Base-by-base conservation (phyloP, 35 echinoderm and acorn worm species). In the Heliocidaris tuberculata region DNA sequence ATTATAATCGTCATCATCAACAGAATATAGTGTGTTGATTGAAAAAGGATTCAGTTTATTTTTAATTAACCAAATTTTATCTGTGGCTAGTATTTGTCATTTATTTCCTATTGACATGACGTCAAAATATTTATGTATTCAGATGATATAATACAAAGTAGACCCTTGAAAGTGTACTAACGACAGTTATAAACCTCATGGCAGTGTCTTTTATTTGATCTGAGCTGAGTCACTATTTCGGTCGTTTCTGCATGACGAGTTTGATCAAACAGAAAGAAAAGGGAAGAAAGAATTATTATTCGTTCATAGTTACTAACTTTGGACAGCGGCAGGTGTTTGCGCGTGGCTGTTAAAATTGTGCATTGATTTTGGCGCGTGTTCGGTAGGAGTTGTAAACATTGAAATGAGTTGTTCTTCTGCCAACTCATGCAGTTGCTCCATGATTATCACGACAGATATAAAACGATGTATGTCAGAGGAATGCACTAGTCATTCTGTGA, bases 361-460 rank as follows among this genome's bases (percentile, higher is more conserved):
- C 65, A 78, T 78, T 78, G 65, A 78, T n/a, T 78, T 78, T 78
- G 65, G 65, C 65, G 65, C 65, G 65, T 78, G 65, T 78, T 78
- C 21, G 19, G 65, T 19, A 13, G 52, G 27, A 27, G 65, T 78
- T 78, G 27, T n/a, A 78, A 27, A n/a, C 27, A 78, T 78, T 78
- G 65, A 24, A n/a, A 78, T 27, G 21, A 78, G 19, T 78, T 24
- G 65, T n/a, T 7, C 65, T n/a, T 78, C 17, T 78, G 65, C 65
- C 21, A n/a, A 78, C 7, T 78, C 65, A 78, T 78, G 21, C 65
- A 78, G 65, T 78, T 78, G 65, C 6, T 78, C 21, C 21, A n/a
- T 78, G 21, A 78, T 78, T 78, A 27, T 27, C 27, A 78, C 19
- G 65, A 78, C 19, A 7, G 65, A 78, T n/a, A 42, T n/a, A 78